Evolutionary conservation across 2,888 invertebrate genomes (phyloP), one percentile per base, ranked within the genome.

Genomic region (Eurytoma californica): DNA sequence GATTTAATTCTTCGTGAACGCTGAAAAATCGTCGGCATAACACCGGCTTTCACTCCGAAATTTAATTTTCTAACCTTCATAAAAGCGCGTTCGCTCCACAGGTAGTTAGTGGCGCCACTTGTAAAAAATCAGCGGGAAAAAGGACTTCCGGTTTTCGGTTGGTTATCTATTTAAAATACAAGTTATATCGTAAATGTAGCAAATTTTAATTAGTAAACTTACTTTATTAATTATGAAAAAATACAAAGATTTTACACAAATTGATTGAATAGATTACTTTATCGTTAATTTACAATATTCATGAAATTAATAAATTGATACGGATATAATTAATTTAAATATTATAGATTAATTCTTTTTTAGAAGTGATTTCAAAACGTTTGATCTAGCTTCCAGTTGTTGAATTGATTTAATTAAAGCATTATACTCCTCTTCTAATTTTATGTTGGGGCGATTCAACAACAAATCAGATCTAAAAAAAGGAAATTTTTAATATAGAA

Each of bases 11-110:
- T 53, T 49, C 49, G 24, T 72, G 9, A 18, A 55, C 13, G 13
- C 24, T 30, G 39, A 14, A 53, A 74, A 77, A 77, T 18, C 49
- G 66, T 77, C 47, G 60, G 66, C 74, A 77, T 74, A 77, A 80
- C 58, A 74, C 74, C 76, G 75, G 69, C 70, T 67, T 67, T 67
- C 24, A 51, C 49, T 20, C 30, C 4, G 3, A 80, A 75, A 76
- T 76, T 76, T 63, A 80, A 80, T 76, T 76, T 80, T 20, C 67
- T 80, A 80, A 80, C 80, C 80, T 80, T 53, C n/a, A 0, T 53
- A n/a, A 53, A 16, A 51, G 14, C 4, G 14, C 53, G 3, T 57
- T 51, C 53, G 39, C 51, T 53, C 72, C 12, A 57, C 63, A 65
- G 30, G 57, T 63, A 72, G 51, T 49, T 49, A 67, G 63, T 73